phyloP scores from a whole-genome alignment of 2,888 invertebrate species.

The Lamproptera curius region DNA sequence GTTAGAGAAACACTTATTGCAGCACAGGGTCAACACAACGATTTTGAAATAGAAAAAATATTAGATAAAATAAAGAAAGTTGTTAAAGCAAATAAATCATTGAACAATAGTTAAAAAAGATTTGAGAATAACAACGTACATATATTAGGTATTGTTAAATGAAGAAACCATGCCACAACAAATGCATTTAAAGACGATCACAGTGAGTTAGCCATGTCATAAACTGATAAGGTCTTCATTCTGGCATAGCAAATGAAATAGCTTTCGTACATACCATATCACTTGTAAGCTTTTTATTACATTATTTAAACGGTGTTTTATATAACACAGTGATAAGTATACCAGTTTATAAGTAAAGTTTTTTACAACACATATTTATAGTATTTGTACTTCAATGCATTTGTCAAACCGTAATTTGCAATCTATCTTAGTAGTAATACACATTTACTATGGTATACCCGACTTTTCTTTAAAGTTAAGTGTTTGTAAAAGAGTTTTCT shows the following conservation, averaged over 20 bases:
- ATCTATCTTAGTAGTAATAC: no score
- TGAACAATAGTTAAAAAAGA: neutral
- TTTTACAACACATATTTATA: conserved; percentile 15
- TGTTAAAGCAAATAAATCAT: neutral
- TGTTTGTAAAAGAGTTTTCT: no score
- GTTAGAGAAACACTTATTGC: conserved; percentile 3
- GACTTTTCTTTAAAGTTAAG: no score
- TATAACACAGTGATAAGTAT: conserved; percentile 5
- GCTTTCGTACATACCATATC: conserved; percentile 36
- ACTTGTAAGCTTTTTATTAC: conserved; percentile 33
- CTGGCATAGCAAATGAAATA: conserved; percentile 44
- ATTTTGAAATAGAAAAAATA: neutral
- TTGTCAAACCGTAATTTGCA: no score
- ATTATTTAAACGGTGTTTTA: conserved; percentile 12
- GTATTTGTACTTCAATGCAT: conserved; percentile 15
- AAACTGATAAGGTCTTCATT: conserved; percentile 10
- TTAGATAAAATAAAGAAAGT: neutral
- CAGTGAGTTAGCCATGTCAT: conserved; percentile 52
- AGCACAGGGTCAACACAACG: neutral
- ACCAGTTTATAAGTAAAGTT: conserved; percentile 13
- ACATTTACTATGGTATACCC: no score
- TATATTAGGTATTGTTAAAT: conserved; percentile 5
- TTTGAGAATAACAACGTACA: conserved; percentile 8
- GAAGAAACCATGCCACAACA: conserved; percentile 51
- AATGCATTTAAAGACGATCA: conserved; percentile 55